Evolutionary conservation across 2,797 vertebrate genomes (phyloP).

Genomic region (Vireo griseus): DNA sequence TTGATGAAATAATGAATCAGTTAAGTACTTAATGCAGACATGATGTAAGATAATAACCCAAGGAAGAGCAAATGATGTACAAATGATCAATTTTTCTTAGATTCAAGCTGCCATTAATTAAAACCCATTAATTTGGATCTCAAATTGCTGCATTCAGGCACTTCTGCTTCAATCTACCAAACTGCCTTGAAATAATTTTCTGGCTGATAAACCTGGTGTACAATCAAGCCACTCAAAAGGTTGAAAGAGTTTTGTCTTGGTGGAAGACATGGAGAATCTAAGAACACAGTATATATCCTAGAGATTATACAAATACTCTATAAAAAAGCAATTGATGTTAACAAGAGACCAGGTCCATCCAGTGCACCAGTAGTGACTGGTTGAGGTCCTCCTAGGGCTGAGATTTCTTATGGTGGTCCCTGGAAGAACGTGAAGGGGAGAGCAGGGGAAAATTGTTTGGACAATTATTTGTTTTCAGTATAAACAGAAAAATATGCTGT

Average conservation of each 20-base stretch:
- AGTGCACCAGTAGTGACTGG: fast-evolving
- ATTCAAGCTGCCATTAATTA: not conserved
- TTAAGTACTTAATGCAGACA: not conserved
- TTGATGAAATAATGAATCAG: not conserved
- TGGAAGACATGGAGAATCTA: not conserved
- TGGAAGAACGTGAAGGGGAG: not conserved
- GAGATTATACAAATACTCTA: not conserved
- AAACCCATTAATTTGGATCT: not conserved
- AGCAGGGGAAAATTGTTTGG: not conserved
- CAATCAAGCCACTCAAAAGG: not conserved
- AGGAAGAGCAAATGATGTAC: not conserved
- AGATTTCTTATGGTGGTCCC: not conserved
- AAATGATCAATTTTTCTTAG: not conserved
- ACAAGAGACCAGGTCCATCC: not conserved
- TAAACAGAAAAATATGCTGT: fast-evolving
- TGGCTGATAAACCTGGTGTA: not conserved
- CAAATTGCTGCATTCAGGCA: not conserved
- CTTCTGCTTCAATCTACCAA: not conserved
- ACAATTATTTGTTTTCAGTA: not conserved
- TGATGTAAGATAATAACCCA: not conserved
- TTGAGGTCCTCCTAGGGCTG: not conserved
- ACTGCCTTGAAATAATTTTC: not conserved
- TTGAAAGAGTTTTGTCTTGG: not conserved
- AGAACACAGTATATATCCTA: not conserved
- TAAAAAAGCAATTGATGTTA: not conserved